A percentile compares a stretch with the other conserved stretches of the same genome.
phyloP scores from a whole-genome alignment of 2,888 invertebrate species.

The Thecophora atra region DNA sequence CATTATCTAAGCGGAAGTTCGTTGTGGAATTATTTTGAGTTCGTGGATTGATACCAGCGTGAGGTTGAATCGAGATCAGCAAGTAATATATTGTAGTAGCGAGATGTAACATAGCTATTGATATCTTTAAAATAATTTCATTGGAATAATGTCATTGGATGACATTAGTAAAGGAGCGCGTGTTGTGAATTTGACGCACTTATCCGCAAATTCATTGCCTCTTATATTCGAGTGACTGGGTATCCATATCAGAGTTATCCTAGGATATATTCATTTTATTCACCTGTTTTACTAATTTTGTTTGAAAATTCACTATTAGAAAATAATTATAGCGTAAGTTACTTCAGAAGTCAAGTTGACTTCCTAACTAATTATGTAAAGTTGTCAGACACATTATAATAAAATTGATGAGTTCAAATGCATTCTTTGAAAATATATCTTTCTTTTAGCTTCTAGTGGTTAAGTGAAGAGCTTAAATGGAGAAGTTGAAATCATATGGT shows the following conservation, averaged over 20 bases:
- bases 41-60: background rate
- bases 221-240: background rate
- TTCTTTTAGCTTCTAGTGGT: too few species aligned
- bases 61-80: background rate
- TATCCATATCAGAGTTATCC: conserved; percentile 10
- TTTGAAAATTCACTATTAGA: background rate
- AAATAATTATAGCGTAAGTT: conserved; percentile 6
- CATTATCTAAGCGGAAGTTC: background rate
- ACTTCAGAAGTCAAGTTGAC: too few species aligned
- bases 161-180: background rate
- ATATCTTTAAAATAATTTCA: conserved; percentile 13
- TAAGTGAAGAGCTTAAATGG: too few species aligned
- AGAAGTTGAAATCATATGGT: too few species aligned
- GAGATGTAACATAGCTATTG: background rate
- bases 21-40: background rate
- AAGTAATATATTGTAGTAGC: background rate
- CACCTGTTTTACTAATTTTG: background rate
- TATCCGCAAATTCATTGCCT: conserved; percentile 27
- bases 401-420: too few species aligned
- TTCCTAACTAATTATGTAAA: too few species aligned
- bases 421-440: too few species aligned
- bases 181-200: conserved; percentile 10
- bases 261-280: background rate
- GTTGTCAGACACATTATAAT: too few species aligned
- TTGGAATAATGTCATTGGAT: conserved; percentile 6